Base-by-base conservation (phyloP, 2,797 vertebrate genomes). In the Sebastolobus altivelis region DNA sequence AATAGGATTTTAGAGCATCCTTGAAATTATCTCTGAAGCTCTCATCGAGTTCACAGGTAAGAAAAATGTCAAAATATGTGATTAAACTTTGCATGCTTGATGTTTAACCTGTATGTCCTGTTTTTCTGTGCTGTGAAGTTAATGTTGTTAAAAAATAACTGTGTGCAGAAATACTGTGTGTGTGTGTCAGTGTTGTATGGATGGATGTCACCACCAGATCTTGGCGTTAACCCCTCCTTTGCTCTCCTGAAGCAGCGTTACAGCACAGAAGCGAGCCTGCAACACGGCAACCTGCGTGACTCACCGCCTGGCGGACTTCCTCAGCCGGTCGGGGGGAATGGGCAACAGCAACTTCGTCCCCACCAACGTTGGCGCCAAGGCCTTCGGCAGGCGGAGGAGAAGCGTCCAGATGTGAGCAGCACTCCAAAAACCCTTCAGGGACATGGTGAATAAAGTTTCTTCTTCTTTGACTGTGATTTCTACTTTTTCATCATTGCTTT, bases 251-350 rank as follows among this genome's bases (percentile, higher is more conserved):
- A 96, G 94, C 96, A 99, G 97, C 3, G 75, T 96, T 79, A 95
- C 95, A 81, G 89, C 96, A 86, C 97, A 98, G 95, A 99, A 98
- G 93, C 96, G 97, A 72, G 95, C 96, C 29, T 99, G 98, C 93
- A 98, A 98, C 93, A 99, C 97, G 20, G 97, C 97, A 2, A 99
- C 98, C 66, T 99, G 97, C 0, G 96, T 97, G 71, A 99, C 97
- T 75, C 97, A 99, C 46, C 97, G 98, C 73, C 94, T 99, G 94
- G 98, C 97, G 0, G 97, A 97, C 92, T 96, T 97, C 90, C 97
- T 99, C 65, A 98, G 97, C 94, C 95, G 97, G 83, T 98, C 97
- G 13, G 97, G 97, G 49, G 98, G 97, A 8, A 95, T 99, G 88
- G 95, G 96, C 87, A 98, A 96, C 94, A 96, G 93, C 87, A 96